These are phyloP conservation scores for Leptestheria dahalacensis DNA, from an alignment of 1,140 invertebrate species.

Conservation along the genomic window DNA sequence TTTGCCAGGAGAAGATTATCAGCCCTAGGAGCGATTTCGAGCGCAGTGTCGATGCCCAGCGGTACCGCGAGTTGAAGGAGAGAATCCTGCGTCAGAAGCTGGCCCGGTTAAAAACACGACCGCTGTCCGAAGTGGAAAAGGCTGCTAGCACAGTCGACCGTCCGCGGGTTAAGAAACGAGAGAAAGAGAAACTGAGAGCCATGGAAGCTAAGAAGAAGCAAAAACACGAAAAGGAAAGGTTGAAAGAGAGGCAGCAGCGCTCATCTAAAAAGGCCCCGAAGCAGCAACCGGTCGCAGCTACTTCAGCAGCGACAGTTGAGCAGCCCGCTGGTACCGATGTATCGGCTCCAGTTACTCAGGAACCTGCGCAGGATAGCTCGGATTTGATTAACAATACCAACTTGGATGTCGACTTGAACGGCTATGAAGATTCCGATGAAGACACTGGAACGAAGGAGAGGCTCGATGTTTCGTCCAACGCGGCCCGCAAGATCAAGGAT, in stretches of 20 bases:
- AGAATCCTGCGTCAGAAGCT: slow-evolving; percentile 9
- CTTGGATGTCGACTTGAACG: slow-evolving; percentile 35
- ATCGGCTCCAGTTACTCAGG: not conserved
- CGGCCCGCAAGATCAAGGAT: slow-evolving; percentile 59
- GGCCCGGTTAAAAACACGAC: not conserved
- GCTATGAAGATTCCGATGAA: slow-evolving; percentile 35
- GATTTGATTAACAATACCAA: slow-evolving; percentile 2
- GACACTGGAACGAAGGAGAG: slow-evolving; percentile 28
- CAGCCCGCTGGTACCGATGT: slow-evolving; percentile 15
- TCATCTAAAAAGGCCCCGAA: slow-evolving; percentile 16
- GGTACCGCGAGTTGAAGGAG: slow-evolving; percentile 9
- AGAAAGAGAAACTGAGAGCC: not conserved
- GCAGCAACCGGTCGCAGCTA: slow-evolving; percentile 7
- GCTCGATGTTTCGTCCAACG: not conserved
- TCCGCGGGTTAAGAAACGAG: not conserved
- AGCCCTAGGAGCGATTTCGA: slow-evolving; percentile 9
- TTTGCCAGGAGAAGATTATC: slow-evolving; percentile 12
- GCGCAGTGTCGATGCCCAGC: slow-evolving; percentile 1
- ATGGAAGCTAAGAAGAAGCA: slow-evolving; percentile 10
- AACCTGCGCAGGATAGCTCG: not conserved
- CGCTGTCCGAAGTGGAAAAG: not conserved
- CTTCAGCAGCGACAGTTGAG: slow-evolving; percentile 17
- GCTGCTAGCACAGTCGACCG: not conserved
- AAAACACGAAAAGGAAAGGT: slow-evolving; percentile 5
- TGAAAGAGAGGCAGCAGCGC: slow-evolving; percentile 4